Percentiles rank a stretch among this genome's conserved stretches.
Conservation (phyloP, 2,888 invertebrate species). For the Rotaria socialis region DNA sequence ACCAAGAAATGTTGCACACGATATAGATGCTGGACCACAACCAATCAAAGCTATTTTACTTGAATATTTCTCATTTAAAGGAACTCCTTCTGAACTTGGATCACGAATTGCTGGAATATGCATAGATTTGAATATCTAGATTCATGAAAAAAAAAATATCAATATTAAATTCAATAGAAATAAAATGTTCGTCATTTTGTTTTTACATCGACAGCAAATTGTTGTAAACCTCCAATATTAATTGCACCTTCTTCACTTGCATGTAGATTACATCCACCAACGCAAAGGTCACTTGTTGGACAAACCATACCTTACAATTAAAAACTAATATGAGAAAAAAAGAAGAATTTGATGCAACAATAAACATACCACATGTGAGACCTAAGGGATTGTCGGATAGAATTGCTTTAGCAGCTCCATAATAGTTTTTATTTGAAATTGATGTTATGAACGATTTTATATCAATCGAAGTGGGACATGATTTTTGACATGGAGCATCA, state of each 20-base stretch:
- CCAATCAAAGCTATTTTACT: constrained; percentile 80
- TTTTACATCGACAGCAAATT: constrained; percentile 84
- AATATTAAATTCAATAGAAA: not conserved
- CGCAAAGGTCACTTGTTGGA: constrained; percentile 94
- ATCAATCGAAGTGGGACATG: constrained; percentile 94
- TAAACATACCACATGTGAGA: constrained; percentile 54
- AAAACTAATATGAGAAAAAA: constrained; percentile 68
- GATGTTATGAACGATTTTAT: constrained; percentile 92
- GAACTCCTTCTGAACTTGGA: constrained; percentile 63
- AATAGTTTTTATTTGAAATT: constrained; percentile 94
- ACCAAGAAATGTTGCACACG: constrained; percentile 90
- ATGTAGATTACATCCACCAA: constrained; percentile 91
- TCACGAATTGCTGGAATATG: constrained; percentile 79
- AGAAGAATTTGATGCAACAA: not conserved
- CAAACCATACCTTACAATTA: constrained; percentile 76
- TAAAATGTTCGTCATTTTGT: not conserved
- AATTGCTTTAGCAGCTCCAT: constrained; percentile 88
- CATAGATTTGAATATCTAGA: constrained; percentile 84
- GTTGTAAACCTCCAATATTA: constrained; percentile 95
- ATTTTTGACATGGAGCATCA: constrained; percentile 95
- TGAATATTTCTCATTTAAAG: constrained; percentile 59
- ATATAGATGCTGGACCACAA: constrained; percentile 90
- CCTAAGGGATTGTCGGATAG: constrained; percentile 91
- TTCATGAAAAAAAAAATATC: not conserved
- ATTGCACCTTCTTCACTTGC: constrained; percentile 95